Base-by-base conservation (phyloP, 1,140 invertebrate genomes). In the Diorhabda sublineata region DNA sequence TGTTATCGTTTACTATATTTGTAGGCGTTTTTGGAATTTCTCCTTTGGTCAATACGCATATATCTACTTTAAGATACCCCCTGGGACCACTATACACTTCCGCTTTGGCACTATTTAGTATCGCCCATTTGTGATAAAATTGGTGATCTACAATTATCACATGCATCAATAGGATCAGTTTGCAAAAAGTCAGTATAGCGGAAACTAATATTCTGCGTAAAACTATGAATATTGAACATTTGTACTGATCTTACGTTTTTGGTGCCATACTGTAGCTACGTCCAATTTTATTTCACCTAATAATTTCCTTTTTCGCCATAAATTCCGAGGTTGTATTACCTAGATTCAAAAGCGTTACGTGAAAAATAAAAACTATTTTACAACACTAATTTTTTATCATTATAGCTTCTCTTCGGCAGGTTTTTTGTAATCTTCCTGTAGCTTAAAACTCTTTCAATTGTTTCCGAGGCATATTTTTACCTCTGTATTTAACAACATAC, bases 41-140 rank as follows among this genome's bases (percentile, higher is more conserved):
- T 2, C 90, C 91, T 81, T 88, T 89, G 5, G 86, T 86, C 52
- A 89, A 84, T 42, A 93, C 86, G 26, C 85, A 85, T 45, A 94
- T 88, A 75, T 92, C 90, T 71, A 91, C 88, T 81, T 92, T 92
- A 2, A 94, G 80, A 77, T 91, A 94, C 42, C 92, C 92, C 74
- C 88, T 89, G 4, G 88, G 83, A 3, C 86, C 87, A 58, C 59
- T 66, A 5, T 82, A 83, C 3, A 83, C 81, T 3, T 87, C 82
- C 69, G 91, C 87, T 69, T 89, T 88, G 1, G 90, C 87, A 74
- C 90, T 85, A 8, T 82, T 87, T 61, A 94, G 77, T 77, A 92
- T 85, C 0, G 88, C 90, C 92, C 92, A 94, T 82, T 93, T 93
- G 73, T 92, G 89, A 75, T 88, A 90, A 76, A 91, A 91, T 79